A percentile compares a stretch with the other conserved stretches of the same genome.
Evolutionary conservation across 1,140 invertebrate genomes (phyloP).

Genomic region (Lucilia cuprina): DNA sequence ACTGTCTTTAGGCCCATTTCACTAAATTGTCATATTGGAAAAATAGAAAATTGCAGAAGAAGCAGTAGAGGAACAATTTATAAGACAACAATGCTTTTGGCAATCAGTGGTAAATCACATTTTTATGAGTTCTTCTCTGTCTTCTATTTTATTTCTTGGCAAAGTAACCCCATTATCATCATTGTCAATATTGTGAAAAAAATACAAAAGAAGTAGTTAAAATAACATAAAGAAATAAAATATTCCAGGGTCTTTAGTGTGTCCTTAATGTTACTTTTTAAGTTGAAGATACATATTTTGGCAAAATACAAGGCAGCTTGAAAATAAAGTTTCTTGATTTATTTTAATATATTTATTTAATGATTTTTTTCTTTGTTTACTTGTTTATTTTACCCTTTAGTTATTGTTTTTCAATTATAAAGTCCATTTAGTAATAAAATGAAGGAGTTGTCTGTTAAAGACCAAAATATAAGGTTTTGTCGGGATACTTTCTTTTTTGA

Average conservation of each 20-base stretch:
- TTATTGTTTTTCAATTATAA: conserved; percentile 29
- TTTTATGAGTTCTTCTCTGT: background rate
- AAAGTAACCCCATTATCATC: conserved; percentile 1
- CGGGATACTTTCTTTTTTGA: too few species aligned
- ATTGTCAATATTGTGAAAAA: background rate
- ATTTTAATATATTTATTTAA: conserved; percentile 18
- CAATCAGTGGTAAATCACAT: conserved; percentile 6
- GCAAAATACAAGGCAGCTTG: background rate
- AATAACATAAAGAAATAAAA: background rate
- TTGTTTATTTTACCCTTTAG: conserved; percentile 27
- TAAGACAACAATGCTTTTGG: background rate
- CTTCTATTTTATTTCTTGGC: background rate
- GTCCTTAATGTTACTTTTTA: background rate
- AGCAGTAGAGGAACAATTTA: background rate
- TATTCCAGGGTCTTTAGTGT: background rate
- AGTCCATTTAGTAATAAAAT: background rate
- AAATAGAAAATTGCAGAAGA: background rate
- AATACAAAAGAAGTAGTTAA: background rate
- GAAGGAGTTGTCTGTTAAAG: too few species aligned
- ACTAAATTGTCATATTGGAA: background rate
- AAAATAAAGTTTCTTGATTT: background rate
- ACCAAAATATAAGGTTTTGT: too few species aligned
- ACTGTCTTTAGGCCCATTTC: background rate
- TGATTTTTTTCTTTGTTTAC: background rate
- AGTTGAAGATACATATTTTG: background rate